Conservation (phyloP, 1,140 invertebrate genomes). For the Yoshiicerus persimilis region DNA sequence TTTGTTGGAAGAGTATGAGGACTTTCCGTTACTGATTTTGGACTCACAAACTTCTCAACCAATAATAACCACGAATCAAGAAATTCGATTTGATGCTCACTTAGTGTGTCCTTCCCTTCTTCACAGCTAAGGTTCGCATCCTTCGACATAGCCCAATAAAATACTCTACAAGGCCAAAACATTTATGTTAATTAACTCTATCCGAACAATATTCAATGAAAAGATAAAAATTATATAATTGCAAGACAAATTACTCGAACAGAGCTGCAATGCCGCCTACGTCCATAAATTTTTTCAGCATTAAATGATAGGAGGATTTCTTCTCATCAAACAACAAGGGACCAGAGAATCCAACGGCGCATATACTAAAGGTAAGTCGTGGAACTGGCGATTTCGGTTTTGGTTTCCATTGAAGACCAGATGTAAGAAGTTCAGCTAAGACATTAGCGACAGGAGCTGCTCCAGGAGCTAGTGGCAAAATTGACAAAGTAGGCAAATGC, state of each 20-base stretch:
- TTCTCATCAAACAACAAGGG: slow-evolving; percentile 89
- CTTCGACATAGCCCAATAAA: slow-evolving; percentile 74
- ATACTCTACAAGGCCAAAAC: slow-evolving; percentile 60
- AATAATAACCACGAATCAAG: slow-evolving; percentile 83
- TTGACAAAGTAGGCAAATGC: slow-evolving; percentile 66
- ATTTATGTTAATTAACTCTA: too few species aligned
- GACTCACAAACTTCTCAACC: slow-evolving; percentile 86
- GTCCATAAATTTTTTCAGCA: slow-evolving; percentile 81
- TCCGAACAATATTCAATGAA: not conserved
- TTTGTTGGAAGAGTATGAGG: slow-evolving; percentile 72
- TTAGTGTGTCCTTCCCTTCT: slow-evolving; percentile 56
- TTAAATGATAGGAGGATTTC: slow-evolving; percentile 81
- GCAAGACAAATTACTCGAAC: slow-evolving; percentile 61
- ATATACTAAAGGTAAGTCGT: slow-evolving; percentile 81
- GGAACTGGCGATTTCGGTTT: slow-evolving; percentile 72
- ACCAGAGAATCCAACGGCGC: slow-evolving; percentile 82
- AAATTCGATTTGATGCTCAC: slow-evolving; percentile 63
- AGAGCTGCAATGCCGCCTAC: slow-evolving; percentile 76
- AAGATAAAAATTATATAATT: too few species aligned
- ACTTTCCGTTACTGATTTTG: slow-evolving; percentile 78
- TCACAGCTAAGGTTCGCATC: slow-evolving; percentile 61
- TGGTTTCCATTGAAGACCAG: slow-evolving; percentile 73
- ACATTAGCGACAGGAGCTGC: slow-evolving; percentile 74
- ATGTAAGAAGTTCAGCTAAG: slow-evolving; percentile 71
- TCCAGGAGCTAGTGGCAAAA: slow-evolving; percentile 65